These are phyloP conservation scores for Patella caerulea DNA, from an alignment of 2,888 invertebrate genomes.

Conservation along the genomic window DNA sequence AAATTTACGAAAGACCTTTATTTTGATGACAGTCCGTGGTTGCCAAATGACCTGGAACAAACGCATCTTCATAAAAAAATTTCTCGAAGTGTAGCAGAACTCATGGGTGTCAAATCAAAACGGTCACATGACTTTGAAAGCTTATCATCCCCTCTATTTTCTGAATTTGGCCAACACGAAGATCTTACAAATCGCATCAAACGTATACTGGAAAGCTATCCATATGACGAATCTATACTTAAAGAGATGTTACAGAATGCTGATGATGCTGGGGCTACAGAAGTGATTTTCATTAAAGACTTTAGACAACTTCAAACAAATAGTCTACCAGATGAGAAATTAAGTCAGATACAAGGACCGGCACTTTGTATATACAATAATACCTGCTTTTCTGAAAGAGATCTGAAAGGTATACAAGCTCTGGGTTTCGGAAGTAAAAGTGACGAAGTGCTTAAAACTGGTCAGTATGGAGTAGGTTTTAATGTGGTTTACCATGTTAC, in stretches of 20 bases:
- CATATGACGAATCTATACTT: constrained; percentile 59
- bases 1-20: constrained; percentile 36
- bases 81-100: constrained; percentile 45
- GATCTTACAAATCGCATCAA: constrained; percentile 59
- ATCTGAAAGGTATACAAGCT: constrained; percentile 63
- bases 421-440: constrained; percentile 65
- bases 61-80: constrained; percentile 37
- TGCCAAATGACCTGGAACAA: constrained; percentile 39
- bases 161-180: constrained; percentile 66
- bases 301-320: constrained; percentile 37
- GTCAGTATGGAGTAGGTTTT: constrained; percentile 70
- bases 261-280: constrained; percentile 64
- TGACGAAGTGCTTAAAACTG: constrained; percentile 64
- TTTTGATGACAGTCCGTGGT: constrained; percentile 45
- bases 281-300: constrained; percentile 64
- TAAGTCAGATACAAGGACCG: constrained; percentile 64
- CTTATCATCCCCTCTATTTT: constrained; percentile 23
- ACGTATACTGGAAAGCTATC: constrained; percentile 59
- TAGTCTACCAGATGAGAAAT: constrained; percentile 33
- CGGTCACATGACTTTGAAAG: constrained; percentile 22
- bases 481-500: constrained; percentile 69
- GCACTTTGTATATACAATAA: constrained; percentile 67
- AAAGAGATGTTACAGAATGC: constrained; percentile 68
- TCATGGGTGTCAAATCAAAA: constrained; percentile 40
- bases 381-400: constrained; percentile 57